Evolutionary conservation across 2,888 invertebrate species (phyloP).

Genomic region (Galerucella pusilla): DNA sequence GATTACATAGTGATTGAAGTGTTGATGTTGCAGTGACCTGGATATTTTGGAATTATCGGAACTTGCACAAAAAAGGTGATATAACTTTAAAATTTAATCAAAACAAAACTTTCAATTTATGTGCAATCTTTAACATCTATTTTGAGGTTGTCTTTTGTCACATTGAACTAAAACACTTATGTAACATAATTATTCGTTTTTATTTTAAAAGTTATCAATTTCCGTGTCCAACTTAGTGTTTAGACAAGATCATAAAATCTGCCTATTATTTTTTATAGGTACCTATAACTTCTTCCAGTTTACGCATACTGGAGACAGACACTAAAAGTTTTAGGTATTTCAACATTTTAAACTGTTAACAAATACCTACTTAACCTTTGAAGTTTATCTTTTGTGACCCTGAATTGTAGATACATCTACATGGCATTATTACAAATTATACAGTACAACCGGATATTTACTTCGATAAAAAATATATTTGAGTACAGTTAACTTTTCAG

Average conservation of each 20-base stretch:
- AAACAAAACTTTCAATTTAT: not conserved
- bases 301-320: not conserved
- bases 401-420: constrained; percentile 19
- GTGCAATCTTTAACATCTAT: not conserved
- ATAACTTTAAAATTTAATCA: constrained; percentile 1
- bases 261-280: not conserved
- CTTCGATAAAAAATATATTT: constrained; percentile 8
- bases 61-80: constrained; percentile 38
- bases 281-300: not conserved
- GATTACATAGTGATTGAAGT: constrained; percentile 41
- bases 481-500: not conserved
- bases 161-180: constrained; percentile 12
- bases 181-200: not conserved
- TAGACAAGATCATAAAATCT: not conserved
- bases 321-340: not conserved
- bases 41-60: constrained; percentile 40
- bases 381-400: constrained; percentile 22
- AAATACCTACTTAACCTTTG: constrained; percentile 22
- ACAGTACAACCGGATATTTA: constrained; percentile 20
- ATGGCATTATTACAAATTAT: not conserved
- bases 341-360: constrained; percentile 13
- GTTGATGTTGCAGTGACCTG: constrained; percentile 45
- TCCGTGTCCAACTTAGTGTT: too few relatives aligned
- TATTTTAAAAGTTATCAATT: not conserved
- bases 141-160: constrained; percentile 4